Base-by-base conservation (phyloP, 1,140 invertebrate genomes). In the Drosophila aff. region DNA sequence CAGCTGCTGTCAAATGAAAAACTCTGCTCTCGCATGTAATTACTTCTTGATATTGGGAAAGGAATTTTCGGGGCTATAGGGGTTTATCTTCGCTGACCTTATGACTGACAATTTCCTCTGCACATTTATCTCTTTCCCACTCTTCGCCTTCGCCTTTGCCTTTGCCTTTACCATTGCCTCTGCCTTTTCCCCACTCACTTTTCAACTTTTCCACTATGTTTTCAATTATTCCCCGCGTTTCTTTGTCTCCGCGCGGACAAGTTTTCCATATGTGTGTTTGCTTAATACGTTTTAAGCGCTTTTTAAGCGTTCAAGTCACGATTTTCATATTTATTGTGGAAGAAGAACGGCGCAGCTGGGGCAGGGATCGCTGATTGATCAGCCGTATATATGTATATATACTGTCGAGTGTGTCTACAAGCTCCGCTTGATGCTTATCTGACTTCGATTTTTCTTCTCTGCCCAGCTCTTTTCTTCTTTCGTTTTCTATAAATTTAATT, bases 251-350 rank as follows among this genome's bases (percentile, higher is more conserved):
- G 50, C 28, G 28, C 79, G 67, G 73, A 90, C 84, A 90, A 90
- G 85, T 87, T 87, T 90, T 89, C 74, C 85, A 90, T 91, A 85
- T 71, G 69, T 72, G 68, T 74, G 85, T 82, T 89, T 89, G 79
- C 79, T 89, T 89, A 90, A 89, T 89, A 89, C 86, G 79, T 90
- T 89, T 89, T 82, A 90, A 89, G 85, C 85, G 81, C 85, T 89
- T 85, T 89, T 89, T 89, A 90, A 89, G 85, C 85, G 85, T 90
- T 89, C 85, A 90, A 89, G 85, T 89, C 85, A 90, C 85, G 85
- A 91, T 89, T 89, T 91, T 89, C 85, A 89, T 89, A 89, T 90
- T 89, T 90, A 89, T 85, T 40, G 52, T 44, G 58, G 47, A 33
- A 16, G 53, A 40, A 67, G 41, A 57, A 60, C 10, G 47, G n/a